A percentile compares a stretch with the other conserved stretches of the same genome.
Conservation (phyloP, 2,113 vertebrate genomes). For the Delphinapterus leucas region DNA sequence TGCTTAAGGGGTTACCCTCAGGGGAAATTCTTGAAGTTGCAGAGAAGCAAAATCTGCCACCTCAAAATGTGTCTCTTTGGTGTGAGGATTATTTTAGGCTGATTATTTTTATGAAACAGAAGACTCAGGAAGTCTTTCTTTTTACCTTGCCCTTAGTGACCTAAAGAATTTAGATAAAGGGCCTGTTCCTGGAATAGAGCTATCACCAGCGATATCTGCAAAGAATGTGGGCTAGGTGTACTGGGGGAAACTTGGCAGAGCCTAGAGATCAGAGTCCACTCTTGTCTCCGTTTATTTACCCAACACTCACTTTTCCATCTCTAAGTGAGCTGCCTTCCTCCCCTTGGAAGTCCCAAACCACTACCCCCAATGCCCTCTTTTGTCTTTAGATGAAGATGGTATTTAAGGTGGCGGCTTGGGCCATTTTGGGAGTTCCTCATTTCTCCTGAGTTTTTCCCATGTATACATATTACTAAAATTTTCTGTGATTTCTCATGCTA, state of each 20-base stretch:
- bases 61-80: neutral
- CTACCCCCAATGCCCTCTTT: neutral
- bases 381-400: neutral
- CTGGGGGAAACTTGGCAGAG: neutral
- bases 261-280: neutral
- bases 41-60: neutral
- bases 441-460: neutral
- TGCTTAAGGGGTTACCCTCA: neutral
- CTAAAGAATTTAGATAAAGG: neutral
- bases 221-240: neutral
- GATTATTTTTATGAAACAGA: neutral
- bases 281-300: neutral
- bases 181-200: neutral
- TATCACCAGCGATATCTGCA: neutral
- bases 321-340: neutral
- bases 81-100: neutral
- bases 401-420: neutral
- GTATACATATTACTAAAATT: neutral
- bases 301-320: neutral
- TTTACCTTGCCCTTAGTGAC: neutral
- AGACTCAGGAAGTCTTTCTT: neutral
- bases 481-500: neutral
- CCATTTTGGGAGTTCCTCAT: neutral
- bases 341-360: neutral
- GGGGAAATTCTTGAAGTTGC: neutral